Conservation (phyloP, 2,888 invertebrate species). For the Chymomyza amoena region DNA sequence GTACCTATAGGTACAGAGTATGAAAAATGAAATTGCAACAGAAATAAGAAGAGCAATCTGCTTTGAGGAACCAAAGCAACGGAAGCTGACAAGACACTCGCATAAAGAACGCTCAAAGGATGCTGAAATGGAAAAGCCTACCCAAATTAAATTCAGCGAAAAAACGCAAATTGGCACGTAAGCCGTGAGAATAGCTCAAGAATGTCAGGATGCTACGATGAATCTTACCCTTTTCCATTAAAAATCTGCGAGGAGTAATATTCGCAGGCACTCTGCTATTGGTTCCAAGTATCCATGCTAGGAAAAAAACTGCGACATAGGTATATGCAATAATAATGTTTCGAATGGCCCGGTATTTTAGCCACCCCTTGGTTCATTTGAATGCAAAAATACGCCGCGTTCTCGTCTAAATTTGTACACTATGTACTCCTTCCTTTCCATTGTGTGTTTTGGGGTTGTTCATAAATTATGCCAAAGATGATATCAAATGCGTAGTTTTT, state of each 20-base stretch:
- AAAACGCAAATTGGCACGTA: constrained; percentile 28
- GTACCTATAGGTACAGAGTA: too few species aligned
- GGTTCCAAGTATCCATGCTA: constrained; percentile 5
- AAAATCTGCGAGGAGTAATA: neutral
- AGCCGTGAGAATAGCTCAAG: constrained; percentile 56
- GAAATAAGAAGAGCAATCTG: too few species aligned
- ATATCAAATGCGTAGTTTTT: constrained; percentile 54
- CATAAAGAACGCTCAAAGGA: constrained; percentile 50
- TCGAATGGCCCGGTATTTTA: constrained; percentile 7
- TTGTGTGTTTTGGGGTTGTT: constrained; percentile 42
- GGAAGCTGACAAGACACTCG: constrained; percentile 26
- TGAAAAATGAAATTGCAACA: too few species aligned
- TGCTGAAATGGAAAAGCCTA: constrained; percentile 39
- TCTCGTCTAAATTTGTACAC: constrained; percentile 1
- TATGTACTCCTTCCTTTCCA: constrained; percentile 30
- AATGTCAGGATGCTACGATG: neutral
- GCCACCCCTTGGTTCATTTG: constrained; percentile 41
- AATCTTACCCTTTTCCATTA: neutral
- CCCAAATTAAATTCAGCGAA: constrained; percentile 58
- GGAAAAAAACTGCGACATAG: neutral
- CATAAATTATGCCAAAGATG: constrained; percentile 50
- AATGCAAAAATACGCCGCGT: constrained; percentile 14
- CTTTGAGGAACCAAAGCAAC: neutral
- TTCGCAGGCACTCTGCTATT: constrained; percentile 31
- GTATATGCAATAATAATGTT: constrained; percentile 3